These are phyloP conservation scores for Vulpes lagopus DNA, from an alignment of 2,113 vertebrate species.

Conservation along the genomic window DNA sequence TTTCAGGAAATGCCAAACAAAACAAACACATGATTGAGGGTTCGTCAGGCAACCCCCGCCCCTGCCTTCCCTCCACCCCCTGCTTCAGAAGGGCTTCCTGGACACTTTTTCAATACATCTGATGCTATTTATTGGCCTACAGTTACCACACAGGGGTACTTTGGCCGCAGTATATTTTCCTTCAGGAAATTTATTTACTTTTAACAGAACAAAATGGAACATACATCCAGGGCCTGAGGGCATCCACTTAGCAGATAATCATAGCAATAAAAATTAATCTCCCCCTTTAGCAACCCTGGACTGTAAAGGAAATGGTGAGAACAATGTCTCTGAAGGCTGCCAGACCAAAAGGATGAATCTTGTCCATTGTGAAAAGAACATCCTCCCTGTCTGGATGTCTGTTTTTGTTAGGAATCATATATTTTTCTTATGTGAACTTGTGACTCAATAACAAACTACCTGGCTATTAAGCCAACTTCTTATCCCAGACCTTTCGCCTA, in stretches of 20 bases:
- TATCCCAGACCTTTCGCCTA: not conserved
- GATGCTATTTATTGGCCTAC: not conserved
- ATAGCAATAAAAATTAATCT: slow-evolving; percentile 40
- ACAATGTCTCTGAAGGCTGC: slow-evolving; percentile 29
- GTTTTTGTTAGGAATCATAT: slow-evolving; percentile 69
- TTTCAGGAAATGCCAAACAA: slow-evolving; percentile 43
- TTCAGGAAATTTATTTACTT: slow-evolving; percentile 55
- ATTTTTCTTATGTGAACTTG: slow-evolving; percentile 69
- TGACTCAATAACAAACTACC: slow-evolving; percentile 18
- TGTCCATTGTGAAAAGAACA: slow-evolving; percentile 58
- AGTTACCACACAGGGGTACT: not conserved
- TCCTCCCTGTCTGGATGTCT: slow-evolving; percentile 69
- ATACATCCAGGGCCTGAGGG: not conserved
- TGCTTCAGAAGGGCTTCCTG: not conserved
- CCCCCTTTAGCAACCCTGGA: slow-evolving; percentile 26
- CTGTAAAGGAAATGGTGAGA: slow-evolving; percentile 33
- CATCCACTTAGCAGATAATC: slow-evolving; percentile 12
- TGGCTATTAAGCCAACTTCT: not conserved
- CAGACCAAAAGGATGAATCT: slow-evolving; percentile 52
- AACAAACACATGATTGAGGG: not conserved
- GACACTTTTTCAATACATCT: not conserved
- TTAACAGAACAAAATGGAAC: slow-evolving; percentile 54
- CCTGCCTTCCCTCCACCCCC: rapidly evolving
- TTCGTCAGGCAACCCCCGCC: not conserved
- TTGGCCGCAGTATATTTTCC: not conserved